Conservation (phyloP, 2,888 invertebrate genomes). For the Clusia tigrina region DNA sequence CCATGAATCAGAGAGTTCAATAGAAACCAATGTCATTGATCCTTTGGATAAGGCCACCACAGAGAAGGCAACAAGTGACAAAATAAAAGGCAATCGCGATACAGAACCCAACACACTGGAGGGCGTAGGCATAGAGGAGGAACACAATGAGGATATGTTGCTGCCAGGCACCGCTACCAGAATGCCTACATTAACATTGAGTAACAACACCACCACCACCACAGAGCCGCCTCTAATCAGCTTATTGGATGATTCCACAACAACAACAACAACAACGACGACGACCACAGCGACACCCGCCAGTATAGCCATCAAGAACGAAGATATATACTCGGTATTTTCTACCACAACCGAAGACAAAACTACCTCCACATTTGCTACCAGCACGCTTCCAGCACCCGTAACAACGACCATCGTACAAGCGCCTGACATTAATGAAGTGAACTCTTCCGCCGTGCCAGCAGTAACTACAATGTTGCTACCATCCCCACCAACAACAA, state of each 20-base stretch:
- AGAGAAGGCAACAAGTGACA: conserved; percentile 25
- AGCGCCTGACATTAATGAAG: conserved; percentile 32
- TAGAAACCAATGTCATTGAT: conserved; percentile 57
- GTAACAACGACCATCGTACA: conserved; percentile 34
- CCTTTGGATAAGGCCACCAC: conserved; percentile 37
- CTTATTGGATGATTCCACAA: conserved; percentile 44
- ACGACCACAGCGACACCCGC: conserved; percentile 24
- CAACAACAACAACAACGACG: conserved; percentile 41
- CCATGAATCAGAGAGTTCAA: conserved; percentile 49
- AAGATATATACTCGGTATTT: conserved; percentile 43
- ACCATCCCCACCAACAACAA: no score
- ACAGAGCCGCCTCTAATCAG: conserved; percentile 44
- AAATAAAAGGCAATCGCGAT: conserved; percentile 25
- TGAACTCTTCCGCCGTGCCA: conserved; percentile 25
- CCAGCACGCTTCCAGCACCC: conserved; percentile 17
- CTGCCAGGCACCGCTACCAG: conserved; percentile 32
- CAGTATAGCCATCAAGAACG: conserved; percentile 39
- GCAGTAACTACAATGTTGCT: conserved; percentile 30
- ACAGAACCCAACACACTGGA: conserved; percentile 6
- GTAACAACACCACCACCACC: conserved; percentile 39
- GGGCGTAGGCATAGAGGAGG: conserved; percentile 32
- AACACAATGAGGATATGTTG: conserved; percentile 30
- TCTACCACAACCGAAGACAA: conserved; percentile 30
- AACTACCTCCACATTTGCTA: conserved; percentile 15
- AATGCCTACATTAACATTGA: conserved; percentile 37